Evolutionary conservation across 2,113 vertebrate genomes (phyloP), one percentile per base, ranked within the genome.

Genomic region (Sinocyclocheilus anshuiensis): DNA sequence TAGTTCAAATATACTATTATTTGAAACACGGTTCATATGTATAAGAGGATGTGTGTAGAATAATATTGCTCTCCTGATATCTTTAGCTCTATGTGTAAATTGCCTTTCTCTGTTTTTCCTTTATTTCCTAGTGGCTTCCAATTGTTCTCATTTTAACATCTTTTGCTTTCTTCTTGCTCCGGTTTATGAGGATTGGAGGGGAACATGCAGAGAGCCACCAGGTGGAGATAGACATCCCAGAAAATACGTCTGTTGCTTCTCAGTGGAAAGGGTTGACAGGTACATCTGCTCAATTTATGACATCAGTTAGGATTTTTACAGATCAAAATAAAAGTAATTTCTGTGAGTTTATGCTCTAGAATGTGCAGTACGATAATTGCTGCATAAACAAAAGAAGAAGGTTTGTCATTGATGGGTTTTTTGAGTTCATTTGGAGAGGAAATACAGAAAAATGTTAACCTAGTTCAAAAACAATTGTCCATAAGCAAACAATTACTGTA

Each of bases 401-500:
- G 22, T n/a, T 12, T 59, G 36, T 22, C 33, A 39, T 11, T 22
- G 16, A 57, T 26, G 50, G 26, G 0, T 61, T 1, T 36, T 79
- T 24, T 24, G 15, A 63, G 12, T n/a, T 81, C 63, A 26, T 26
- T 59, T 81, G n/a, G 16, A 63, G 20, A 26, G 67, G 26, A 74
- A 42, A 36, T 20, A 4, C 29, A 33, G 36, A 79, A 10, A 65
- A 59, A 82, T 63, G 39, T 39, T 50, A 18, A 55, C 67, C 76
- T 82, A 22, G 8, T 26, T 6, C 29, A 86, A 78, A 67, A 85
- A 87, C 72, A 89, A 90, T 88, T 85, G 81, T 84, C 69, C 86
- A 86, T 84, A 90, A 92, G 76, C 48, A 61, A 86, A 90, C 89
- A 74, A 88, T 91, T 90, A 92, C 90, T 88, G 63, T 42, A 77